Evolutionary conservation across 2,888 invertebrate species (phyloP).

Genomic region (Sphaerophoria taeniata): DNA sequence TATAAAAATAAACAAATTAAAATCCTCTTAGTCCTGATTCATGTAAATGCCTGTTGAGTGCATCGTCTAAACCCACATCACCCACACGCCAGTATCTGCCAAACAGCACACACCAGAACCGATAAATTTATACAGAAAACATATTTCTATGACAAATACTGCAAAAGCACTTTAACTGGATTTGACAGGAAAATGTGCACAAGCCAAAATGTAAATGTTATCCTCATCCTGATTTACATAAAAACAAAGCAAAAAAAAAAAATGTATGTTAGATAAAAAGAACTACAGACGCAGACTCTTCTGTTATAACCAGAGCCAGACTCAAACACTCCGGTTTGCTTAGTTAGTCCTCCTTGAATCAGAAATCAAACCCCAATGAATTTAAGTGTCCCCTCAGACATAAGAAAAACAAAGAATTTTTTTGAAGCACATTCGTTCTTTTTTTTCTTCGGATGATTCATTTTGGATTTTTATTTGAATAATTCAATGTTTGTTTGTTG

Average conservation of each 20-base stretch:
- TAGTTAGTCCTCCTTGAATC: too few relatives aligned
- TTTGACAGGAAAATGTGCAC: slow-evolving; percentile 38
- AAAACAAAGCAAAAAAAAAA: slow-evolving; percentile 20
- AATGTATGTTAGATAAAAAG: neutral
- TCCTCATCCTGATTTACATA: slow-evolving; percentile 44
- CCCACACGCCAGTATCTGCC: too few relatives aligned
- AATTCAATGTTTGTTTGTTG: slow-evolving; percentile 46
- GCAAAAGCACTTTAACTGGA: slow-evolving; percentile 32
- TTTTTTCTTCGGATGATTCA: slow-evolving; percentile 31
- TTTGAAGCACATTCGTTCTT: slow-evolving; percentile 66
- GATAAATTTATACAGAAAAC: neutral
- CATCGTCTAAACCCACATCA: too few relatives aligned
- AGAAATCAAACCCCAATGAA: too few relatives aligned
- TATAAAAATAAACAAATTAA: slow-evolving; percentile 19
- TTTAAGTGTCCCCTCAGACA: too few relatives aligned
- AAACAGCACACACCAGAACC: neutral
- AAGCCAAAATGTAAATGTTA: slow-evolving; percentile 63
- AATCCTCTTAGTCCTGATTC: slow-evolving; percentile 42
- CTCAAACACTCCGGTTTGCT: neutral
- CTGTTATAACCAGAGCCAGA: neutral
- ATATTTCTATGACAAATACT: slow-evolving; percentile 19
- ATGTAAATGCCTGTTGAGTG: slow-evolving; percentile 39
- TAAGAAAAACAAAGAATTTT: neutral
- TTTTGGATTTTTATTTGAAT: slow-evolving; percentile 39
- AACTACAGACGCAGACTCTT: neutral